phyloP scores from a whole-genome alignment of 2,113 vertebrate species.

The Myotis brandtii region DNA sequence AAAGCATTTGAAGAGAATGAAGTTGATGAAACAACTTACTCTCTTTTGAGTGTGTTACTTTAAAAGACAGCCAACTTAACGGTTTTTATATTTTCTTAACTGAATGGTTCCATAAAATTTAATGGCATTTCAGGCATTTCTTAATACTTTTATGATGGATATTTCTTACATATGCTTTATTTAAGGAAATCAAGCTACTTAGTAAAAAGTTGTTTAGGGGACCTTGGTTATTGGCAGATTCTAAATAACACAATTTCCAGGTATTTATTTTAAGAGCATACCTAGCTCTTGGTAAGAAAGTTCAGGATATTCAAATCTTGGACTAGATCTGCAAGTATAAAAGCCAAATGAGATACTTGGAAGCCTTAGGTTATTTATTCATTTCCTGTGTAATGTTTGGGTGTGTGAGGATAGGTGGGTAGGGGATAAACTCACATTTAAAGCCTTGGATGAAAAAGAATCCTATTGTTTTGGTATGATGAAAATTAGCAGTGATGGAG shows the following conservation, averaged over 20 bases:
- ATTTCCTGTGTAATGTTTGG: neutral
- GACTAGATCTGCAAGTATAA: neutral
- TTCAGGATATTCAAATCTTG: neutral
- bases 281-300: neutral
- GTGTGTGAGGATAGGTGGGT: neutral
- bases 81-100: conserved; percentile 59
- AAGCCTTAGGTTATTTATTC: conserved; percentile 23
- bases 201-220: neutral
- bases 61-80: conserved; percentile 46
- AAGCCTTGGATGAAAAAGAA: conserved; percentile 4
- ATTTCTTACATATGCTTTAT: conserved; percentile 11
- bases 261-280: conserved; percentile 42
- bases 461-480: neutral
- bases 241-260: conserved; percentile 1
- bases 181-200: conserved; percentile 36
- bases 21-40: conserved; percentile 19
- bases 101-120: conserved; percentile 20
- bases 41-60: conserved; percentile 47
- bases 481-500: neutral
- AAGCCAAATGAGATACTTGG: neutral
- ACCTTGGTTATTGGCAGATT: conserved; percentile 36
- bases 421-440: neutral
- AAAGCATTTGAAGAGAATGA: conserved; percentile 40
- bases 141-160: conserved; percentile 57
- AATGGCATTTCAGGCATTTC: conserved; percentile 52